Evolutionary conservation across 2,888 invertebrate species (phyloP).

Genomic region (Chirona hameri): DNA sequence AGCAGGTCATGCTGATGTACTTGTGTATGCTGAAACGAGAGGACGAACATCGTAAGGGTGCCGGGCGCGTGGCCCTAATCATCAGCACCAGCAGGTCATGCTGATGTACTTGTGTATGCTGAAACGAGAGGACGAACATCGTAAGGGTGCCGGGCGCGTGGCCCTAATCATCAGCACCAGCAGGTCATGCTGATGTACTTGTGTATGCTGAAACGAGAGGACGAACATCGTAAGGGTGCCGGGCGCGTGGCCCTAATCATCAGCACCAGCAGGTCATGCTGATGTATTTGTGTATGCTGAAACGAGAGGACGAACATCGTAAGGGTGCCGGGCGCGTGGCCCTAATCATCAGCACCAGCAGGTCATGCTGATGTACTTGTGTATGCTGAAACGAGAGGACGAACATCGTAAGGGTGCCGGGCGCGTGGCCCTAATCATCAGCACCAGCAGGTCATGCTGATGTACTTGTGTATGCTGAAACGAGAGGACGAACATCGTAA

Average conservation of each 20-base stretch:
- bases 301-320: background rate
- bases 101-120: conserved; percentile 49
- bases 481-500: too few species aligned
- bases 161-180: too few species aligned
- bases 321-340: too few species aligned
- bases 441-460: conserved; percentile 46
- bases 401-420: too few species aligned
- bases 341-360: conserved; percentile 33
- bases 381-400: conserved; percentile 39
- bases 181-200: conserved; percentile 50
- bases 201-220: conserved; percentile 42
- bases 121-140: background rate
- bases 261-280: conserved; percentile 45
- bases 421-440: too few species aligned
- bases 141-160: too few species aligned
- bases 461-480: conserved; percentile 46
- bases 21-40: conserved; percentile 44
- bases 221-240: too few species aligned
- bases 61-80: too few species aligned
- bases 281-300: conserved; percentile 47
- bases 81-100: conserved; percentile 43
- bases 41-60: too few species aligned
- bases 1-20: conserved; percentile 48
- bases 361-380: conserved; percentile 50
- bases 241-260: too few species aligned